Evolutionary conservation across 92 coral and sea anemone species (phyloP), one percentile per base, ranked within the genome.

Genomic region (Actinostola sp.): DNA sequence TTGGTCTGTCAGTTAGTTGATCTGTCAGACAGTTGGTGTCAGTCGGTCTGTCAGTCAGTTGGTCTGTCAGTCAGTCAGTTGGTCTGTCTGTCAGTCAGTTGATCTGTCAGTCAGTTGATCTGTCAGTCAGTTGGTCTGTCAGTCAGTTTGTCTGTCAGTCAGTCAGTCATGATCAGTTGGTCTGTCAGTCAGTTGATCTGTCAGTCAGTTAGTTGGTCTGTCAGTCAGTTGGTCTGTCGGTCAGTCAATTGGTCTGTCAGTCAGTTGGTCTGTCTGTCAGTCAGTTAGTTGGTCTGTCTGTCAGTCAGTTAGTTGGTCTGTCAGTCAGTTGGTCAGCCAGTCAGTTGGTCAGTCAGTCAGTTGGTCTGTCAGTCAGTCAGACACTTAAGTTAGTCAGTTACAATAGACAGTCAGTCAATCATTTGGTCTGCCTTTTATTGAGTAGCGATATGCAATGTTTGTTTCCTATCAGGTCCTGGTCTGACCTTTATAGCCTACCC

Each of bases 401-500:
- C n/a, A n/a, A n/a, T n/a, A n/a, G n/a, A n/a, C n/a, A n/a, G n/a
- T 36, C 11, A 4, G 6, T 11, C 42, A 36, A 11, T 36, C 42
- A 36, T 36, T 4, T 11, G 42, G 11, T 4, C 11, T 36, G 42
- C 4, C 11, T 36, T 11, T 36, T 4, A 36, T 11, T 36, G 42
- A 36, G 4, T 36, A 11, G 11, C 42, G 4, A 4, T 36, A 36
- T 36, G 11, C 42, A 36, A 36, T n/a, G 4, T n/a, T 16, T 51
- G 4, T 51, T 5, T n/a, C 17, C 31, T 61, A 29, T n/a, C 36
- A 90, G 96, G 96, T 50, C 92, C 96, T 58, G 96, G 96, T 16
- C 80, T 90, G 50, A 92, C 96, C 13, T 90, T 90, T 71, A 76
- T 78, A 28, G 89, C 86, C 50, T 90, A 87, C 63, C 92, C 96